Evolutionary conservation across 2,888 invertebrate species (phyloP).

Genomic region (Epinotia nisella): DNA sequence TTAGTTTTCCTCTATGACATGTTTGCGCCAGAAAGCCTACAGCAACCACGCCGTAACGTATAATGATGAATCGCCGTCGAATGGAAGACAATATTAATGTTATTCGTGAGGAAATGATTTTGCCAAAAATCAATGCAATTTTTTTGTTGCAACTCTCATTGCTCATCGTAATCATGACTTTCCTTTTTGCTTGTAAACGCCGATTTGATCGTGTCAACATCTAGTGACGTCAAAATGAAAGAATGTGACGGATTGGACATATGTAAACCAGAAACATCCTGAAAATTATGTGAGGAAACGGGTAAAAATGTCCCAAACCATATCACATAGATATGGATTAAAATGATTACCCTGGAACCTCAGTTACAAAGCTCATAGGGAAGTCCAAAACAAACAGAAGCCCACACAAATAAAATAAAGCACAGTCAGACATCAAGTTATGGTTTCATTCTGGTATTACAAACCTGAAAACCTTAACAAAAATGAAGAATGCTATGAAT

Average conservation of each 20-base stretch:
- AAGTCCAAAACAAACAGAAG: neutral
- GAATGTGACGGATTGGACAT: neutral
- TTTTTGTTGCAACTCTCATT: too few relatives aligned
- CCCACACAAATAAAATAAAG: neutral
- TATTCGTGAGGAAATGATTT: too few relatives aligned
- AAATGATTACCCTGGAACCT: neutral
- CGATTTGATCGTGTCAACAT: neutral
- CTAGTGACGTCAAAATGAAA: neutral
- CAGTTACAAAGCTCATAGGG: neutral
- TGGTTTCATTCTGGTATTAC: neutral
- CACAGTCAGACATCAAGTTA: neutral
- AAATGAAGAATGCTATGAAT: neutral
- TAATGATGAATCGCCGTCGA: neutral
- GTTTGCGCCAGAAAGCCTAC: neutral
- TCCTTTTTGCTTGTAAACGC: neutral
- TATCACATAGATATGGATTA: neutral
- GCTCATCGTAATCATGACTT: neutral
- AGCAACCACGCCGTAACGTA: neutral
- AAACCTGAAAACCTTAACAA: neutral
- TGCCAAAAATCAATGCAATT: too few relatives aligned
- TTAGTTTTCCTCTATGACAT: constrained; percentile 67
- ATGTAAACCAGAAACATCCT: constrained; percentile 3
- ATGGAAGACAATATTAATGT: too few relatives aligned
- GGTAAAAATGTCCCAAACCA: constrained; percentile 1
- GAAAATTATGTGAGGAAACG: neutral